A percentile compares a stretch with the other conserved stretches of the same genome.
These are phyloP conservation scores for Drosophila mojavensis DNA, from an alignment of 1,140 invertebrate species.

Conservation along the genomic window DNA sequence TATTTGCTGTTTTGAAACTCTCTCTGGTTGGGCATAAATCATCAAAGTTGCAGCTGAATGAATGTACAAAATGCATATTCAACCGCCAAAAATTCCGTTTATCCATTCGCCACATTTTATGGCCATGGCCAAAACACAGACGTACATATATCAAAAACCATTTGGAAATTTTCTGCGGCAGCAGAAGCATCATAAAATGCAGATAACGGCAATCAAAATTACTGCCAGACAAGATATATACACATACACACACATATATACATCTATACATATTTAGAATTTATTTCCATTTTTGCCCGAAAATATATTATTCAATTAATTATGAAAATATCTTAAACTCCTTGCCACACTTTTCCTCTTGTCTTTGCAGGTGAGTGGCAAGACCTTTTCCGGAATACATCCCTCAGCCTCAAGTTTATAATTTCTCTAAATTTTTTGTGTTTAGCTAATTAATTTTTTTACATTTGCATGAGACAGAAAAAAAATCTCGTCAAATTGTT, in stretches of 20 bases:
- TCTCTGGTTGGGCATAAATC: slow-evolving; percentile 57
- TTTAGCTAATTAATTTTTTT: slow-evolving; percentile 46
- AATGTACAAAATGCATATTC: slow-evolving; percentile 50
- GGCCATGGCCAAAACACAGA: slow-evolving; percentile 44
- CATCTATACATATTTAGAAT: not conserved
- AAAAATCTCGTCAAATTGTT: not conserved
- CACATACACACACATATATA: not conserved
- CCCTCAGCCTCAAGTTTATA: not conserved
- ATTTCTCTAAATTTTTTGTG: not conserved
- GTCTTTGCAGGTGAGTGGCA: slow-evolving; percentile 27
- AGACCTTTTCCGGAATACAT: not conserved
- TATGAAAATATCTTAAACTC: slow-evolving; percentile 13
- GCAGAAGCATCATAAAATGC: slow-evolving; percentile 76
- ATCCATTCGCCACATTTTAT: slow-evolving; percentile 66
- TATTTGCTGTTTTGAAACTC: slow-evolving; percentile 39
- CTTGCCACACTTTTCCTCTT: not conserved
- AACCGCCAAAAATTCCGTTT: slow-evolving; percentile 39
- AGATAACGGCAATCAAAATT: slow-evolving; percentile 78
- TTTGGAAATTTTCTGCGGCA: slow-evolving; percentile 65
- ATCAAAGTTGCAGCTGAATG: slow-evolving; percentile 17
- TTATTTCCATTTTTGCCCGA: slow-evolving; percentile 17
- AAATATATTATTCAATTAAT: slow-evolving; percentile 35
- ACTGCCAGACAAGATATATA: slow-evolving; percentile 8
- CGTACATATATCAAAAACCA: slow-evolving; percentile 71
- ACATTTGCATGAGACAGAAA: slow-evolving; percentile 46